Base-by-base conservation (phyloP, 2,113 vertebrate species). In the Mirza zaza region DNA sequence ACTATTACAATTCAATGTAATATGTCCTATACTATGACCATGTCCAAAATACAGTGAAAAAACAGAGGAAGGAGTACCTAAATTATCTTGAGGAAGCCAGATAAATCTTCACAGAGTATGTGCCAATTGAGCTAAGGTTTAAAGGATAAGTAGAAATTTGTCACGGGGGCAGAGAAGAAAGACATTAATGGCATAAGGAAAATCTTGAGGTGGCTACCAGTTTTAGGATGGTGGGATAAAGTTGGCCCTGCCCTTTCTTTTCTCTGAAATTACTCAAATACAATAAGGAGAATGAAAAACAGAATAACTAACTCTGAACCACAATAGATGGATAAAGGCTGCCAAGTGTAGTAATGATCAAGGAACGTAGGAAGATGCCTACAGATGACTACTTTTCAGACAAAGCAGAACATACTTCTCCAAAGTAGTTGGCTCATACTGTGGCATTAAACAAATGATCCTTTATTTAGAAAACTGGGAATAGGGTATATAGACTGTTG, bases 261-360 rank as follows among this genome's bases (percentile, higher is more conserved):
- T 76, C 75, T 93, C 91, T 92, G n/a, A 96, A 91, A 91, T 85
- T 61, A 76, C 11, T 42, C 59, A 91, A 34, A 76, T 91, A 85
- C 17, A 93, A 82, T 18, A 87, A 96, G 34, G 25, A 70, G 17
- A 91, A 87, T 87, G 32, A 39, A 83, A 90, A 90, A 65, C 15
- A 87, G 36, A 90, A 77, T 90, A 75, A 84, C 23, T 70, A 61
- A 93, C 9, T 68, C n/a, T 61, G 52, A 52, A 87, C 29, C 52
- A 92, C 23, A 75, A 3, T 59, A 71, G 57, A 89, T 82, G 34
- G 18, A 36, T 73, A 87, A 87, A 92, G 48, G 6, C 68, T 94
- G 7, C 36, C 29, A 83, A 90, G 5, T 82, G 6, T 21, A 48
- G 12, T 82, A 52, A 82, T 90, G 71, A 86, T 89, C 65, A 84